phyloP scores from a whole-genome alignment of 2,797 vertebrate genomes.

The Rhadinocentrus ornatus region DNA sequence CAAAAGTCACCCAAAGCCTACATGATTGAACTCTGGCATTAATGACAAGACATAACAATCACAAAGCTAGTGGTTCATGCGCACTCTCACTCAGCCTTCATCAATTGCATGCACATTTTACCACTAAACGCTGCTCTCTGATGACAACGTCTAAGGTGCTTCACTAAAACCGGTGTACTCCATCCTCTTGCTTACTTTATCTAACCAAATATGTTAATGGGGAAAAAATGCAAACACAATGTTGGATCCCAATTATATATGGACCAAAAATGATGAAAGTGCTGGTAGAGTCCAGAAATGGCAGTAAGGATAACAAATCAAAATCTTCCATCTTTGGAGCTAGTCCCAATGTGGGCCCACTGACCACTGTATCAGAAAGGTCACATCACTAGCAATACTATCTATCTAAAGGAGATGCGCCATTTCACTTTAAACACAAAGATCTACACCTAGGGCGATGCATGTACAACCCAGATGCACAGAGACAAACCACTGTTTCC shows the following conservation, averaged over 20 bases:
- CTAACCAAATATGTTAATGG: slow-evolving; percentile 23
- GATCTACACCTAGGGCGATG: slow-evolving; percentile 15
- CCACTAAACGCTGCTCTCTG: slow-evolving; percentile 11
- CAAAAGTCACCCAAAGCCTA: slow-evolving; percentile 30
- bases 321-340: slow-evolving; percentile 33
- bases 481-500: slow-evolving; percentile 11
- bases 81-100: slow-evolving; percentile 15
- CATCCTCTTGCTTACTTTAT: slow-evolving; percentile 42
- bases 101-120: slow-evolving; percentile 28
- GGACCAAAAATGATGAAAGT: slow-evolving; percentile 4
- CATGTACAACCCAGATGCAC: neutral
- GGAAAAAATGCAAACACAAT: slow-evolving; percentile 2
- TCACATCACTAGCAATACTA: slow-evolving; percentile 57
- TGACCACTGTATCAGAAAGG: slow-evolving; percentile 56
- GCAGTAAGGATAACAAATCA: slow-evolving; percentile 6
- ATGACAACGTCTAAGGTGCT: slow-evolving; percentile 38
- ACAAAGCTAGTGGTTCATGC: slow-evolving; percentile 6
- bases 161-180: slow-evolving; percentile 49
- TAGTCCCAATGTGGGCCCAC: slow-evolving; percentile 18
- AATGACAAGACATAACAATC: slow-evolving; percentile 42
- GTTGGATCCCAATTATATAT: slow-evolving; percentile 3
- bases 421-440: slow-evolving; percentile 30
- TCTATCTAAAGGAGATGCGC: slow-evolving; percentile 26
- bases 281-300: neutral
- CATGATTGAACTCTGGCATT: slow-evolving; percentile 45